A percentile compares a stretch with the other conserved stretches of the same genome.
Evolutionary conservation across 2,888 invertebrate species (phyloP).

Genomic region (Leptopilina syphax): DNA sequence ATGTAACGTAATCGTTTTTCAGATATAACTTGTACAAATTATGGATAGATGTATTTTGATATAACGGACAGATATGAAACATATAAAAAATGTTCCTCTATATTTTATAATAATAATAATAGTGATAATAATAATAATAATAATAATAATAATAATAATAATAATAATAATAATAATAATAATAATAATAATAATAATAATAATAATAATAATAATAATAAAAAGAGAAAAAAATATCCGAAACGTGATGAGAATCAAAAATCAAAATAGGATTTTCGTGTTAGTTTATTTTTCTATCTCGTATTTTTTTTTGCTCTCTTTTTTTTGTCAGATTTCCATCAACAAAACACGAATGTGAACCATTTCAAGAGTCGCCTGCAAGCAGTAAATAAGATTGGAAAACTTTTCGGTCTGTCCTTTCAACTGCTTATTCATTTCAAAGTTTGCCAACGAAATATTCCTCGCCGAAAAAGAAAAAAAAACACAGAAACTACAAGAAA

Average conservation of each 20-base stretch:
- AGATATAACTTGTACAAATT: conserved; percentile 5
- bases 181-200: too few species aligned
- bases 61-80: neutral
- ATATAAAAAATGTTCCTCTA: neutral
- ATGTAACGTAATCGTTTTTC: conserved; percentile 5
- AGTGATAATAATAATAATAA: too few species aligned
- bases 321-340: neutral
- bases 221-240: neutral
- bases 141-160: too few species aligned
- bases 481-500: conserved; percentile 6
- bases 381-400: conserved; percentile 33
- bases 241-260: neutral
- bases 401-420: conserved; percentile 26
- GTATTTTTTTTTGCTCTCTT: too few species aligned
- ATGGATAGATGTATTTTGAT: neutral
- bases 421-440: conserved; percentile 31
- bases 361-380: neutral
- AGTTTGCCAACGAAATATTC: conserved; percentile 27
- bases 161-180: too few species aligned
- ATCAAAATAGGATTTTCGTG: neutral
- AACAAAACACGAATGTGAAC: conserved; percentile 26
- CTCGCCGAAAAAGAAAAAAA: neutral
- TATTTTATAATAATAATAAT: neutral
- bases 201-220: too few species aligned
- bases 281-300: neutral